A percentile compares a stretch with the other conserved stretches of the same genome.
Conservation (phyloP, 2,113 vertebrate species). For the Ptychochromis oligacanthus region DNA sequence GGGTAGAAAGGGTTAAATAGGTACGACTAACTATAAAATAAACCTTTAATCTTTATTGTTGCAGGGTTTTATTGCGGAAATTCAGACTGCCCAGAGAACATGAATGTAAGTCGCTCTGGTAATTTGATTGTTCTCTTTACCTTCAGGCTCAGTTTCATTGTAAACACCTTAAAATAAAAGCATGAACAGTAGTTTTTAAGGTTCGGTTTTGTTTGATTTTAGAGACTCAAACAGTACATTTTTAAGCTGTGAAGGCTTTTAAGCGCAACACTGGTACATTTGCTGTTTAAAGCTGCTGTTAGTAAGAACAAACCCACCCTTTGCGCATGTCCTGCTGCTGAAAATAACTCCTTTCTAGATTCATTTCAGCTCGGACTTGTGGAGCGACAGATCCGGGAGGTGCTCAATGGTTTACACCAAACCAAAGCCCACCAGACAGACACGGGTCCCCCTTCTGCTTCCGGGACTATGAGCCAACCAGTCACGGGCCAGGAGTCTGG, state of each 20-base stretch:
- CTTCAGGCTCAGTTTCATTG: neutral
- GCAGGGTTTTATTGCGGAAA: slow-evolving; percentile 83
- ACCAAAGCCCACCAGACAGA: slow-evolving; percentile 12
- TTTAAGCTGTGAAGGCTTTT: neutral
- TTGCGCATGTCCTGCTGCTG: neutral
- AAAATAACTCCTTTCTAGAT: slow-evolving; percentile 59
- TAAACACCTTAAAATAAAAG: neutral
- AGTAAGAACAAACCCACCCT: neutral
- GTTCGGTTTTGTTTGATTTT: neutral
- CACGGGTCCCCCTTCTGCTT: neutral
- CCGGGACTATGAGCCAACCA: neutral
- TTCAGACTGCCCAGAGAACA: slow-evolving; percentile 82
- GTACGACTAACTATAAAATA: neutral
- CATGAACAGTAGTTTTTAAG: neutral
- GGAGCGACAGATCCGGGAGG: slow-evolving; percentile 77
- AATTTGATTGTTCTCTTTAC: too few species aligned
- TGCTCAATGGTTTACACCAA: slow-evolving; percentile 70
- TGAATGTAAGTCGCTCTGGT: slow-evolving; percentile 86
- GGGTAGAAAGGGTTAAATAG: neutral
- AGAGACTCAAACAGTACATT: neutral
- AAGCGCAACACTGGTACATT: neutral
- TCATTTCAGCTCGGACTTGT: slow-evolving; percentile 78
- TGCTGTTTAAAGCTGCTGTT: neutral
- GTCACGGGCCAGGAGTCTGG: slow-evolving; percentile 30
- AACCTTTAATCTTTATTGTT: slow-evolving; percentile 2